phyloP scores from a whole-genome alignment of 2,113 vertebrate species.

The Hippocampus barbouri region DNA sequence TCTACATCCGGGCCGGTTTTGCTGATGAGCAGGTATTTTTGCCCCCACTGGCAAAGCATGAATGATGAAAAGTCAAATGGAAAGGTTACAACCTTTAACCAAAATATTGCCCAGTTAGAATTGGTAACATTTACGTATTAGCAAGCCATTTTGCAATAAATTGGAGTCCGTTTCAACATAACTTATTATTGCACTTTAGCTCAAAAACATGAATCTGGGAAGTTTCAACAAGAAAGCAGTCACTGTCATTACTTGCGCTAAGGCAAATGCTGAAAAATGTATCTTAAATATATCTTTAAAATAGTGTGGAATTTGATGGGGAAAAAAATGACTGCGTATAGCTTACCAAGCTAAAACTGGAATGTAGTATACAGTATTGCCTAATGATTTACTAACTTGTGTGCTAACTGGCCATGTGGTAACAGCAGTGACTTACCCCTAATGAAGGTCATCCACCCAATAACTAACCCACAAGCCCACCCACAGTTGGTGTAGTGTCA shows the following conservation, averaged over 20 bases:
- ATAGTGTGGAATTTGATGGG: not conserved
- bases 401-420: conserved; percentile 29
- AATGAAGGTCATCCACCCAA: conserved; percentile 49
- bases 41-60: not conserved
- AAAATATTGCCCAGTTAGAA: not conserved
- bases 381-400: conserved; percentile 49
- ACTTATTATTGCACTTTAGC: not conserved
- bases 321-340: conserved; percentile 1
- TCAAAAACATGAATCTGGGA: not conserved
- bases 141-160: not conserved
- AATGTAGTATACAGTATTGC: conserved; percentile 32
- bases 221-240: not conserved
- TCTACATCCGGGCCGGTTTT: not conserved
- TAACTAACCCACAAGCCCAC: conserved; percentile 12
- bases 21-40: not conserved
- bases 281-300: too few relatives aligned
- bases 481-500: conserved; percentile 9
- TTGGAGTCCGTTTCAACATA: too few relatives aligned
- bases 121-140: not conserved
- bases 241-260: not conserved
- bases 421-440: conserved; percentile 28
- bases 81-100: not conserved
- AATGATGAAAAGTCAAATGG: not conserved
- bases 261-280: not conserved
- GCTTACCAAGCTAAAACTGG: conserved; percentile 32